Conservation (phyloP, 2,888 invertebrate genomes). For the Limnephilus lunatus region DNA sequence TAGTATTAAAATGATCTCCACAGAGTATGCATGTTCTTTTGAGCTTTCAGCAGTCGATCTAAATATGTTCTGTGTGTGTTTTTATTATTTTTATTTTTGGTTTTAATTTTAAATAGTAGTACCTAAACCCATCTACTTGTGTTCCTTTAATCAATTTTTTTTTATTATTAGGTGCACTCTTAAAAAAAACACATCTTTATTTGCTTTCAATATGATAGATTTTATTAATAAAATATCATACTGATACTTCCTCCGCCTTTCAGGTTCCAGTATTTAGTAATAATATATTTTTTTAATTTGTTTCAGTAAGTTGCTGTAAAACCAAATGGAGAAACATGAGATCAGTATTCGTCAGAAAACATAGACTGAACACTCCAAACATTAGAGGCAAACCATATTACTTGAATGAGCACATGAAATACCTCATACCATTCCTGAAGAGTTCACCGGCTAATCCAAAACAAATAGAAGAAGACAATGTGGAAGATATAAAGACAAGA, state of each 20-base stretch:
- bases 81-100: not conserved
- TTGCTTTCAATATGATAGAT: not conserved
- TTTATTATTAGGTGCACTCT: too few species aligned
- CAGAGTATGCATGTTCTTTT: not conserved
- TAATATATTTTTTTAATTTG: not conserved
- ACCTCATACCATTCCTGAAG: not conserved
- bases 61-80: too few species aligned
- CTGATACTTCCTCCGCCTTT: not conserved
- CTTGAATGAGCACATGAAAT: slow-evolving; percentile 17
- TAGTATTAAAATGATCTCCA: too few species aligned
- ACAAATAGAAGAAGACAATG: not conserved
- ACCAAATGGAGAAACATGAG: slow-evolving; percentile 31
- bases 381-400: not conserved
- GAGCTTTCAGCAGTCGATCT: not conserved
- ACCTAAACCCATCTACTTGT: not conserved
- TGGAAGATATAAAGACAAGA: not conserved
- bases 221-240: not conserved
- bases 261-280: not conserved
- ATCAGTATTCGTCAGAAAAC: slow-evolving; percentile 30
- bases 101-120: not conserved
- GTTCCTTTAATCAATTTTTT: too few species aligned
- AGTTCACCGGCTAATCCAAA: not conserved
- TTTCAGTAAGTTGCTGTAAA: slow-evolving; percentile 25
- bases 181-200: too few species aligned
- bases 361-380: not conserved